phyloP scores from a whole-genome alignment of 2,113 vertebrate genomes.

The Nymphicus hollandicus region DNA sequence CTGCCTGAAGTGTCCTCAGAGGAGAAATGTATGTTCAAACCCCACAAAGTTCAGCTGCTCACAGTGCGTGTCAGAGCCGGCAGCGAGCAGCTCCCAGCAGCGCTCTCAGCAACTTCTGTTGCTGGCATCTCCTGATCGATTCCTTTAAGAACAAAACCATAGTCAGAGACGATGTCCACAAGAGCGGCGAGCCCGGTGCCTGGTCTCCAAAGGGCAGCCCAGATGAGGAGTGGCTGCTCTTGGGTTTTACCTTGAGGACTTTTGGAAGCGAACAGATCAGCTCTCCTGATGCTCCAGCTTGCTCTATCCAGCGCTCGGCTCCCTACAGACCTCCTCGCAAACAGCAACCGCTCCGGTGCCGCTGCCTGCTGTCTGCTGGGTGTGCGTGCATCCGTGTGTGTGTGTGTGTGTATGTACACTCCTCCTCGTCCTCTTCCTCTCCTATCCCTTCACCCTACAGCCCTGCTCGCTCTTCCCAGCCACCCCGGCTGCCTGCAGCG shows the following conservation, averaged over 20 bases:
- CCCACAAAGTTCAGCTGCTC: conserved; percentile 47
- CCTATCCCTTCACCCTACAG: neutral
- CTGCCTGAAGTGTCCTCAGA: neutral
- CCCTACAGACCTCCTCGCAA: neutral
- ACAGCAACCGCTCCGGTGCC: neutral
- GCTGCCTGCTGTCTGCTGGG: neutral
- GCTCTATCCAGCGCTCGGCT: neutral
- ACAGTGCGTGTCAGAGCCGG: neutral
- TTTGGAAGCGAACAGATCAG: neutral
- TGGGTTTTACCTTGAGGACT: conserved; percentile 25
- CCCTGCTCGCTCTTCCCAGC: neutral
- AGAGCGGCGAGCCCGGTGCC: neutral
- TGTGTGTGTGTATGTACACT: neutral
- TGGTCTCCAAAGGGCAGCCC: neutral
- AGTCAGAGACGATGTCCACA: neutral
- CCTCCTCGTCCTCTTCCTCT: neutral
- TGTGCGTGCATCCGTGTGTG: neutral
- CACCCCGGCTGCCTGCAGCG: neutral
- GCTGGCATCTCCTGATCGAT: neutral
- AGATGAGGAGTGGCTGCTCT: neutral
- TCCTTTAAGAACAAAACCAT: neutral
- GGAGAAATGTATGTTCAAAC: neutral
- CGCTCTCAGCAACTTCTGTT: conserved; percentile 21
- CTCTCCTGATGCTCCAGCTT: neutral
- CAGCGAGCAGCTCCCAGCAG: neutral